Base-by-base conservation (phyloP, 2,113 vertebrate species). In the Macrotus californicus region DNA sequence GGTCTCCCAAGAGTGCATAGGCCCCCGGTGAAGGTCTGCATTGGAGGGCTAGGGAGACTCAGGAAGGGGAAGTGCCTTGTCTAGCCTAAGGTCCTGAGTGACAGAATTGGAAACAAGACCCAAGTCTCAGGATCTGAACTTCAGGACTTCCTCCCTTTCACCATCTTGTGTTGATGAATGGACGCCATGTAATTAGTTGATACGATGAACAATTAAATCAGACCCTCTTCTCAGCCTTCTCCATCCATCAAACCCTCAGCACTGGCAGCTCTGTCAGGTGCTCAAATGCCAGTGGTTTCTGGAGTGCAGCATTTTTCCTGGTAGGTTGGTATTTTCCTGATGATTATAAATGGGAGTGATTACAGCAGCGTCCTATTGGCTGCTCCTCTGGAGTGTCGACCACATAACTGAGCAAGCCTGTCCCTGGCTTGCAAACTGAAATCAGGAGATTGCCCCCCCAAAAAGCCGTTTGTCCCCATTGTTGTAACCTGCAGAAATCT, bases 171-270 rank as follows among this genome's bases (percentile, higher is more conserved):
- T 18, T 94, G 95, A 96, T 72, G 66, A 84, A 94, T 83, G 94
- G 91, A 80, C 0, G 2, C 77, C 16, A 5, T 66, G 91, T 92
- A 89, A 97, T 95, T 84, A 95, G 75, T 89, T 91, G 91, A 90
- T 95, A 67, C 36, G 41, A 31, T 24, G 94, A 96, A 67, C 84
- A 95, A 94, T 96, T 87, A 94, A 93, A 81, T 46, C 86, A 93
- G 96, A 90, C 82, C 34, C 41, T 87, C 43, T 86, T n/a, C 84
- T 93, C 84, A 61, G 91, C 64, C 69, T 89, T 81, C 79, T 87
- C 86, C 80, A 96, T 96, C 48, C 80, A 81, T 97, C 96, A 96
- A 70, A 24, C 36, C 54, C 56, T 94, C 85, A 43, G 59, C 22
- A 0, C 70, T 61, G 95, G 79, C 93, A 85, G 89, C 89, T 22